These are phyloP conservation scores for Epinephelus cyanopodus DNA, from an alignment of 2,113 vertebrate genomes.

Conservation along the genomic window DNA sequence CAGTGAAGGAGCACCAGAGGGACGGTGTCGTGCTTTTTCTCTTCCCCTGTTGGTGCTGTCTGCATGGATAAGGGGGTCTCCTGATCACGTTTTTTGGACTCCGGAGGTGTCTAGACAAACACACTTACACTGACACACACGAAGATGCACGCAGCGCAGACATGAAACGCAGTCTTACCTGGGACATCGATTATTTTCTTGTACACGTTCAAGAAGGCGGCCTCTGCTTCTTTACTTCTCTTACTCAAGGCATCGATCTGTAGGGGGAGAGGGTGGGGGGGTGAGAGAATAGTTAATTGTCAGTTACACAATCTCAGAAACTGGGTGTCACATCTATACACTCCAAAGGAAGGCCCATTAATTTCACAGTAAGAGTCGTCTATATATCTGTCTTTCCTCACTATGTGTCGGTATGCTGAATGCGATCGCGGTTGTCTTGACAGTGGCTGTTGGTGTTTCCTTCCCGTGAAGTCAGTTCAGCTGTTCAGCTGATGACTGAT, in stretches of 20 bases:
- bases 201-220: conserved; percentile 98
- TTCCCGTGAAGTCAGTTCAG: conserved; percentile 79
- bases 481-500: conserved; percentile 79
- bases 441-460: conserved; percentile 74
- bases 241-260: conserved; percentile 98
- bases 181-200: conserved; percentile 99
- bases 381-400: conserved; percentile 69
- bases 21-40: conserved; percentile 51
- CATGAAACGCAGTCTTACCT: conserved; percentile 85
- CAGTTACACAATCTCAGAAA: conserved; percentile 18
- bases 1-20: conserved; percentile 64
- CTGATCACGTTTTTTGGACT: conserved; percentile 3
- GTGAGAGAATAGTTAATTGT: conserved; percentile 38
- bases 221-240: conserved; percentile 99
- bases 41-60: conserved; percentile 50
- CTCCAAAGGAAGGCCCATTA: conserved; percentile 48
- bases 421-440: conserved; percentile 62
- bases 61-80: conserved; percentile 38
- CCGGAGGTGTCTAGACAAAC: conserved; percentile 21
- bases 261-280: conserved; percentile 21
- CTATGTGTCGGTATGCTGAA: conserved; percentile 62
- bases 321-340: conserved; percentile 34
- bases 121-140: background rate
- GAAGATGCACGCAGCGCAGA: background rate
- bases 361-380: conserved; percentile 58